Conservation (phyloP, 2,113 vertebrate genomes). For the Caracal caracal region DNA sequence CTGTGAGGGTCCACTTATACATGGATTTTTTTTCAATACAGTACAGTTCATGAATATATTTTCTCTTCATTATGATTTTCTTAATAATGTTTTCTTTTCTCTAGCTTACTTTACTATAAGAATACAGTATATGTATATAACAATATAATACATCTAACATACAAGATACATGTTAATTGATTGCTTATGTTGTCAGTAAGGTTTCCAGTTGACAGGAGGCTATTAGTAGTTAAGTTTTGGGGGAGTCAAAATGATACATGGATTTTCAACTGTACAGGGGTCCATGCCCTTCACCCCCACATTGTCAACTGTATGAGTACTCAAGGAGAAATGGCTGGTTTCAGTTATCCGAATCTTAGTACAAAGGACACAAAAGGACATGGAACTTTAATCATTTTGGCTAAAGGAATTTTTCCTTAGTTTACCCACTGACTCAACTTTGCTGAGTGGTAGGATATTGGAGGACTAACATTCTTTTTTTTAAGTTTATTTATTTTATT, state of each 20-base stretch:
- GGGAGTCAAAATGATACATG: neutral
- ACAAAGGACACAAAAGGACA: neutral
- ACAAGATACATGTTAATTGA: neutral
- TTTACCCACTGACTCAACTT: neutral
- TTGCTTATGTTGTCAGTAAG: neutral
- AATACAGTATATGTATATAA: neutral
- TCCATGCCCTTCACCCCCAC: neutral
- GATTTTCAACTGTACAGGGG: neutral
- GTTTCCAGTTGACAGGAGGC: neutral
- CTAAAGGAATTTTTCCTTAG: neutral
- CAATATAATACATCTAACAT: neutral
- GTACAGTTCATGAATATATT: neutral
- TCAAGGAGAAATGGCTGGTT: neutral
- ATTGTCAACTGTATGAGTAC: neutral
- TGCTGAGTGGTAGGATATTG: neutral
- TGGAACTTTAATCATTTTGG: conserved; percentile 12
- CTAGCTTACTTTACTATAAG: neutral
- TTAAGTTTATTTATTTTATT: too few relatives aligned
- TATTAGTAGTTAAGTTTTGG: neutral
- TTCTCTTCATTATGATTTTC: neutral
- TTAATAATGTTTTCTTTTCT: neutral
- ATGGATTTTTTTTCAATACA: neutral
- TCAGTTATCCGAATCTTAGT: conserved; percentile 25
- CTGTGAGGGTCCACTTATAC: neutral
- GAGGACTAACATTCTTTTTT: neutral